Percentiles rank a stretch among this genome's conserved stretches.
These are phyloP conservation scores for Grantiella picta DNA, from an alignment of 2,113 vertebrate genomes.

Conservation along the genomic window DNA sequence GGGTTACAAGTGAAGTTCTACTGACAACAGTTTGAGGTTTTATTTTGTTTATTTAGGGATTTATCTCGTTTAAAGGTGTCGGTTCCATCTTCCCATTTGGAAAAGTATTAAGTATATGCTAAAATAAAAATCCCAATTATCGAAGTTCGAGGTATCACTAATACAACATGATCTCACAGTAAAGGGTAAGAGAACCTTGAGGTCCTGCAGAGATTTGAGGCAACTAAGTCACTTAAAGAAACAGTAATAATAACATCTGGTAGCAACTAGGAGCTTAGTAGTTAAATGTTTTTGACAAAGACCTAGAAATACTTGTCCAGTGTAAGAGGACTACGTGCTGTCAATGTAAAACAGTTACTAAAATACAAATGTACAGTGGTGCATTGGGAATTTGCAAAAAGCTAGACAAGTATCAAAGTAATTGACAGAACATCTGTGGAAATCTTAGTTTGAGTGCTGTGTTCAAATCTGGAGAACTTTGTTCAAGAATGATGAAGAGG, in stretches of 20 bases:
- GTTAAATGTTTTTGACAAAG: neutral
- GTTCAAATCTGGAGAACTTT: neutral
- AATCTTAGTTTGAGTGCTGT: neutral
- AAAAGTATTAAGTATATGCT: neutral
- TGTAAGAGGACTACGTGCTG: neutral
- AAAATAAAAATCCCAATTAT: neutral
- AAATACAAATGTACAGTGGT: neutral
- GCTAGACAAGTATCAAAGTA: neutral
- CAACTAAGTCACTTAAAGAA: neutral
- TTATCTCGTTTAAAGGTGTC: neutral
- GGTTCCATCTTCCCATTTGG: neutral
- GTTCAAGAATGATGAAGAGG: neutral
- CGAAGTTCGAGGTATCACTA: neutral
- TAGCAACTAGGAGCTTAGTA: neutral
- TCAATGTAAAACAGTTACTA: neutral
- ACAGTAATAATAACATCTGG: neutral
- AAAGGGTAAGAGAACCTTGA: neutral
- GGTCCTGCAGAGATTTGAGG: neutral
- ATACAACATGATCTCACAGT: neutral
- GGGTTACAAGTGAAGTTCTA: neutral
- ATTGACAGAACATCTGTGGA: neutral
- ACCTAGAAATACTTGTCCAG: neutral
- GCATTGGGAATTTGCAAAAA: neutral
- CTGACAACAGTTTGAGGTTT: neutral
- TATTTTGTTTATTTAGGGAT: neutral